phyloP scores from a whole-genome alignment of 92 coral and sea anemone genomes.

The Siderastrea siderea region DNA sequence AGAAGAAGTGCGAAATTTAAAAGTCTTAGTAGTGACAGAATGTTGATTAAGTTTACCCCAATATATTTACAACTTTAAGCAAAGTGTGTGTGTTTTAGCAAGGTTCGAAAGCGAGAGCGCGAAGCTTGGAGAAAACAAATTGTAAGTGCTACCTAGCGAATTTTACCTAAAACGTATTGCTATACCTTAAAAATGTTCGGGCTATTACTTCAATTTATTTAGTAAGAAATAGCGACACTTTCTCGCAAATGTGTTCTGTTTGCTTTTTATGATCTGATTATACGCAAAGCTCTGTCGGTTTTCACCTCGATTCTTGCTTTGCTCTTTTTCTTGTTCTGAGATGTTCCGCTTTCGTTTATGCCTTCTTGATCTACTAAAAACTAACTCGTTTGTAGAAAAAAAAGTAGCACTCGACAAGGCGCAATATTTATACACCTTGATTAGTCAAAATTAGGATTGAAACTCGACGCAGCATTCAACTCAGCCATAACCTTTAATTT shows the following conservation, averaged over 20 bases:
- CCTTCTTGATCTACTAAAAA: background rate
- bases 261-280: too few species aligned
- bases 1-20: slow-evolving; percentile 33
- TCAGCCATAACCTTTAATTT: too few species aligned
- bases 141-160: background rate
- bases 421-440: background rate
- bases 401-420: background rate
- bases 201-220: background rate
- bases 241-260: background rate
- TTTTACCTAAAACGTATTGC: background rate
- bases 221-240: background rate
- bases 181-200: background rate
- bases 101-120: background rate
- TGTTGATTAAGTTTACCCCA: slow-evolving; percentile 30
- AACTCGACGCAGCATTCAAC: background rate
- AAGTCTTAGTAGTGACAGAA: slow-evolving; percentile 25
- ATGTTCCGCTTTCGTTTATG: too few species aligned
- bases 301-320: too few species aligned
- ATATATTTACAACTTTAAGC: slow-evolving; percentile 23
- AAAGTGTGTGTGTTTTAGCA: background rate
- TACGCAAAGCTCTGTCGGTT: too few species aligned
- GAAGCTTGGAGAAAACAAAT: background rate
- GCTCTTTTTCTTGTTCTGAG: too few species aligned
- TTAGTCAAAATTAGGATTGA: background rate
- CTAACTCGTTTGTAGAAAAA: background rate